phyloP scores from a whole-genome alignment of 1,140 invertebrate species.

The Drosophila sp. region DNA sequence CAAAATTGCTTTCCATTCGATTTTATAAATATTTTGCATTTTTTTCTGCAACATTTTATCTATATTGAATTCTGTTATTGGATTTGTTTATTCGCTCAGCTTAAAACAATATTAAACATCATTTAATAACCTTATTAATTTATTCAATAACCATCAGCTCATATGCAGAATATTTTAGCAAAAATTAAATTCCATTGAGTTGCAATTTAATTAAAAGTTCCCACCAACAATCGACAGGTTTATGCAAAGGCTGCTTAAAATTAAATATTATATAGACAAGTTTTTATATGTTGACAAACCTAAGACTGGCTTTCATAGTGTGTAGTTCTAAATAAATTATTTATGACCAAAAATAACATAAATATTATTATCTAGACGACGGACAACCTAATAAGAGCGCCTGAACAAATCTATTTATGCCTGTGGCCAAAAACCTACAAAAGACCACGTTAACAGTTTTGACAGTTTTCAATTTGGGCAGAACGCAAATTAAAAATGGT shows the following conservation, averaged over 20 bases:
- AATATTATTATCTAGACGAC: neutral
- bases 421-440: constrained; percentile 29
- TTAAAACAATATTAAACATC: constrained; percentile 28
- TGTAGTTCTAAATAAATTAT: neutral
- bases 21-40: constrained; percentile 32
- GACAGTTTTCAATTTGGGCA: constrained; percentile 76
- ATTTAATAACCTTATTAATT: constrained; percentile 54
- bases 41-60: constrained; percentile 47
- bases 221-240: neutral
- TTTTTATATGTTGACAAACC: too few relatives aligned
- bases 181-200: constrained; percentile 28
- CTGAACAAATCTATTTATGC: constrained; percentile 60
- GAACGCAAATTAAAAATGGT: constrained; percentile 71
- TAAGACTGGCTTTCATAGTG: too few relatives aligned
- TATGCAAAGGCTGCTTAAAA: neutral
- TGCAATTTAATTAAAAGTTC: constrained; percentile 50
- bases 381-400: constrained; percentile 9
- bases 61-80: constrained; percentile 62
- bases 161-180: constrained; percentile 6
- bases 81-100: neutral
- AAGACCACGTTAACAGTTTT: constrained; percentile 70
- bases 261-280: too few relatives aligned
- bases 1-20: constrained; percentile 70
- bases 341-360: constrained; percentile 1
- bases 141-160: constrained; percentile 11